Evolutionary conservation across 1,140 invertebrate species (phyloP).

Genomic region (Drosophila ambigua): DNA sequence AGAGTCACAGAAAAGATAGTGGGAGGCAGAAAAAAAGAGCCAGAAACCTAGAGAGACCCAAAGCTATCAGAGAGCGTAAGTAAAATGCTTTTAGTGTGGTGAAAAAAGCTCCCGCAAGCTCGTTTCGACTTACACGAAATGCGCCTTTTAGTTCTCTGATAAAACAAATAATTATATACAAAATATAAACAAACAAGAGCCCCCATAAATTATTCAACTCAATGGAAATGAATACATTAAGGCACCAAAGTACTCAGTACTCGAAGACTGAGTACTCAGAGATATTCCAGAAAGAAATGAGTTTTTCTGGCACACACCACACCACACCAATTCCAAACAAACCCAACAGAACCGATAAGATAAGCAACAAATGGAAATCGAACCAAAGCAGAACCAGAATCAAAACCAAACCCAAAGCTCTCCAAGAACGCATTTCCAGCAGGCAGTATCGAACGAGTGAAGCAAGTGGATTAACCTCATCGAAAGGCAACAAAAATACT

Average conservation of each 20-base stretch:
- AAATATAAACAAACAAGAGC: neutral
- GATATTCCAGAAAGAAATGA: conserved; percentile 3
- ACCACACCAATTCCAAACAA: neutral
- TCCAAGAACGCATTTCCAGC: neutral
- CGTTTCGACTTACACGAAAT: conserved; percentile 16
- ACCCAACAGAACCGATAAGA: conserved; percentile 51
- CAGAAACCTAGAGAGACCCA: conserved; percentile 4
- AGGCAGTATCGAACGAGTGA: conserved; percentile 45
- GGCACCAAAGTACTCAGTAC: neutral
- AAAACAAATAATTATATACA: conserved; percentile 28
- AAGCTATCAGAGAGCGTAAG: conserved; percentile 13
- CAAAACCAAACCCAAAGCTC: conserved; percentile 3
- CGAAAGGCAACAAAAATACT: neutral
- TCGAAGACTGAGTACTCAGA: too few relatives aligned
- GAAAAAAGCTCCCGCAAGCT: conserved; percentile 7
- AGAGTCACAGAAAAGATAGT: neutral
- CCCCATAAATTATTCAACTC: conserved; percentile 39
- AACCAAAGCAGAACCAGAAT: conserved; percentile 23
- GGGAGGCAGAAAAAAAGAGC: neutral
- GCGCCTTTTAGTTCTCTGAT: conserved; percentile 5
- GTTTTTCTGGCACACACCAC: neutral
- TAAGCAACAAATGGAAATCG: conserved; percentile 33
- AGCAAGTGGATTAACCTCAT: conserved; percentile 63
- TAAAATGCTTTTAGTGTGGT: too few relatives aligned
- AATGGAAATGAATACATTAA: conserved; percentile 23